A percentile compares a stretch with the other conserved stretches of the same genome.
Evolutionary conservation across 1,140 invertebrate species (phyloP).

Genomic region (Cepaea nemoralis): DNA sequence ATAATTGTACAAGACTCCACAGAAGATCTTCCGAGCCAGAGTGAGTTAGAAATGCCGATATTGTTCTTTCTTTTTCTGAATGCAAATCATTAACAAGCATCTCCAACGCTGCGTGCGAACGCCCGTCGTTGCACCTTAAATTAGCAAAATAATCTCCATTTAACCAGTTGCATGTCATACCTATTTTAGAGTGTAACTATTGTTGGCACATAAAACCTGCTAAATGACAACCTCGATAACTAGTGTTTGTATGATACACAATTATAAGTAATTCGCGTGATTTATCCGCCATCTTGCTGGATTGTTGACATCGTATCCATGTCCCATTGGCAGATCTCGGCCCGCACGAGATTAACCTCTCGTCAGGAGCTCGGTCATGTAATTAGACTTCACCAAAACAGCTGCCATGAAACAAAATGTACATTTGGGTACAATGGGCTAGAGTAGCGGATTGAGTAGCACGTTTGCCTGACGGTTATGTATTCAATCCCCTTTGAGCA

Average conservation of each 20-base stretch:
- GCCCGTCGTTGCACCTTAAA: constrained; percentile 58
- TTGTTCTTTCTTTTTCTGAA: constrained; percentile 67
- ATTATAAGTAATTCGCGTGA: background rate
- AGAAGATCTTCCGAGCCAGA: constrained; percentile 70
- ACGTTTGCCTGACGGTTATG: too few species aligned
- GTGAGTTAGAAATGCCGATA: constrained; percentile 66
- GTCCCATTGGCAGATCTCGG: too few species aligned
- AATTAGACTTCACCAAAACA: too few species aligned
- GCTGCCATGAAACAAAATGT: too few species aligned
- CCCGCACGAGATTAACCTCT: too few species aligned
- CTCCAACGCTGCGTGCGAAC: constrained; percentile 62
- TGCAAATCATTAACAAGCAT: constrained; percentile 71
- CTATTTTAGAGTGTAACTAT: background rate
- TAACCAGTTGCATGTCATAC: constrained; percentile 65
- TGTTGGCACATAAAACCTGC: background rate
- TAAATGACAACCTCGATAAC: too few species aligned
- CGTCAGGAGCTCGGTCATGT: too few species aligned
- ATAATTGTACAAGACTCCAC: constrained; percentile 66
- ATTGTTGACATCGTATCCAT: constrained; percentile 55
- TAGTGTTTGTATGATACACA: background rate
- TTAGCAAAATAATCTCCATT: constrained; percentile 65
- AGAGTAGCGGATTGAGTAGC: too few species aligned
- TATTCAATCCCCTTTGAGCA: too few species aligned
- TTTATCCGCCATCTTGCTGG: constrained; percentile 1
- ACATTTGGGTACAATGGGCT: too few species aligned